phyloP scores from a whole-genome alignment of 2,113 vertebrate species.

The Progne subis region DNA sequence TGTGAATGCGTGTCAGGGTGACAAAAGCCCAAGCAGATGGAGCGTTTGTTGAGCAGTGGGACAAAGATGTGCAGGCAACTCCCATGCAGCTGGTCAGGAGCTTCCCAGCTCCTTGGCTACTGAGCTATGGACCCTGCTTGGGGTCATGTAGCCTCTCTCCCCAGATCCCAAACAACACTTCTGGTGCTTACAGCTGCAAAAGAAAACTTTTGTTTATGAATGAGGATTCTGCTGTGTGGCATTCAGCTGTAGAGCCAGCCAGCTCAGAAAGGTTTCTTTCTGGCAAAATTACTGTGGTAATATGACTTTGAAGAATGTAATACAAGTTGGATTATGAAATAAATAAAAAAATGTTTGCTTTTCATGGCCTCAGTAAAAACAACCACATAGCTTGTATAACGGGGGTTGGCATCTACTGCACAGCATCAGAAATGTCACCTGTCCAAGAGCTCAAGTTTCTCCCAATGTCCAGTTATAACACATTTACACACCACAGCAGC shows the following conservation, averaged over 20 bases:
- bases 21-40: background rate
- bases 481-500: background rate
- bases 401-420: background rate
- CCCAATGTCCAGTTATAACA: background rate
- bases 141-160: background rate
- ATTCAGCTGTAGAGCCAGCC: background rate
- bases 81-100: background rate
- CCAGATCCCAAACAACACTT: background rate
- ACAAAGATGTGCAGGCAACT: background rate
- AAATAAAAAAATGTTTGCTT: background rate
- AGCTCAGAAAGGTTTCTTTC: background rate
- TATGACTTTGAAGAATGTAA: background rate
- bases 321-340: background rate
- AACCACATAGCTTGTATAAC: background rate
- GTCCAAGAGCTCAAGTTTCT: background rate
- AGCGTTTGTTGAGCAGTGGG: accelerated
- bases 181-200: background rate
- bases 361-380: background rate
- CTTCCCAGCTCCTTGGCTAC: background rate
- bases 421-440: background rate
- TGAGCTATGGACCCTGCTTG: background rate
- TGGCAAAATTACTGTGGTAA: background rate
- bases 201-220: background rate
- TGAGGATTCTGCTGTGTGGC: background rate
- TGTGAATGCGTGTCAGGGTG: background rate